Evolutionary conservation across 35 echinoderm and acorn worm genomes (phyloP).

Genomic region (Strongylocentrotus purpuratus): DNA sequence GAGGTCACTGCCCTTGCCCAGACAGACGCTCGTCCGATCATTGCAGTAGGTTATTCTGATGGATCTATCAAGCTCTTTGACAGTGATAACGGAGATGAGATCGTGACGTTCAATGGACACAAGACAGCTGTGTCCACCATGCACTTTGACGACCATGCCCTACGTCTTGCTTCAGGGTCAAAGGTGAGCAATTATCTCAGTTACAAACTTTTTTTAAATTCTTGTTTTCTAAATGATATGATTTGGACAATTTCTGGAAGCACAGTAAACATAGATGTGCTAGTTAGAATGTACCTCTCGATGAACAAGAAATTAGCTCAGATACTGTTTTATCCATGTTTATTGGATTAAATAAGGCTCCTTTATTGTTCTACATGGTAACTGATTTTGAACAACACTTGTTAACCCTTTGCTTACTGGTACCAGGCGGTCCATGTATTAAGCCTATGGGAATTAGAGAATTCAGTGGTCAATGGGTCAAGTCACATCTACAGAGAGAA

Average conservation of each 20-base stretch:
- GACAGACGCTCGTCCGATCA: constrained; percentile 55
- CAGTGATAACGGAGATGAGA: constrained; percentile 60
- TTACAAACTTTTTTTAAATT: background rate
- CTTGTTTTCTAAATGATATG: background rate
- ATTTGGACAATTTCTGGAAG: background rate
- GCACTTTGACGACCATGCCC: constrained; percentile 65
- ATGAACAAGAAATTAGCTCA: no score
- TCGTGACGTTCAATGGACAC: constrained; percentile 94
- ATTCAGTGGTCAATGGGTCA: no score
- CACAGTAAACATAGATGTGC: background rate
- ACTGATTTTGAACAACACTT: no score
- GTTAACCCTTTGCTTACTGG: no score
- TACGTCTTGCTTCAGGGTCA: constrained; percentile 83
- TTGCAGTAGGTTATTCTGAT: constrained; percentile 92
- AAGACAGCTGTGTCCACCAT: constrained; percentile 91
- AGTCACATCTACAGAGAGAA: no score
- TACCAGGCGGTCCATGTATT: no score
- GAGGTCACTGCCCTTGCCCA: constrained; percentile 73
- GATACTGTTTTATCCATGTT: no score
- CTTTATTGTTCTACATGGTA: no score
- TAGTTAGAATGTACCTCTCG: background rate
- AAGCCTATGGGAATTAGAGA: no score
- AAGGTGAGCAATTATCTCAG: constrained; percentile 54
- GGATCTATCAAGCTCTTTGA: constrained; percentile 81
- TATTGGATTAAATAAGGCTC: no score